phyloP scores from a whole-genome alignment of 1,140 invertebrate genomes.

The Agrypnia vestita region DNA sequence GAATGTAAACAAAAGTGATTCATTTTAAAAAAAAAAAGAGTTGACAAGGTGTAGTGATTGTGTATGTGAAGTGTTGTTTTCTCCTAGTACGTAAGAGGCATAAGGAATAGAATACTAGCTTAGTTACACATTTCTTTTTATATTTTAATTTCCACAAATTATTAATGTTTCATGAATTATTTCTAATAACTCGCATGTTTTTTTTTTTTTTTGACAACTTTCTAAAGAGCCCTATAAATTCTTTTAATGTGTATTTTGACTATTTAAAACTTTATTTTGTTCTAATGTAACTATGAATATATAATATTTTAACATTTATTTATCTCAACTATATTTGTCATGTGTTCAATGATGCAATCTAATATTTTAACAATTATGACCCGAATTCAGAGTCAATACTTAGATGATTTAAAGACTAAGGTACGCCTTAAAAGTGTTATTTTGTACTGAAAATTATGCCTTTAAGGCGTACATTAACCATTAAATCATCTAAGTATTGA shows the following conservation, averaged over 20 bases:
- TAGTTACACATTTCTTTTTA: slow-evolving; percentile 47
- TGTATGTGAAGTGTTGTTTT: slow-evolving; percentile 61
- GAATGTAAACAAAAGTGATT: slow-evolving; percentile 49
- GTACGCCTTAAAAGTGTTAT: too few relatives aligned
- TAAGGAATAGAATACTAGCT: slow-evolving; percentile 54
- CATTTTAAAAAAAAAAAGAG: slow-evolving; percentile 47
- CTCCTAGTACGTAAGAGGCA: slow-evolving; percentile 55
- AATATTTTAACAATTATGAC: slow-evolving; percentile 7
- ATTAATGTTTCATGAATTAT: not conserved
- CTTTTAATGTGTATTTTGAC: slow-evolving; percentile 15
- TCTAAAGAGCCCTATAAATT: not conserved
- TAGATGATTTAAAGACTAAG: too few relatives aligned
- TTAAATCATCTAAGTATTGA: too few relatives aligned
- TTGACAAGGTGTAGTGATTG: slow-evolving; percentile 59
- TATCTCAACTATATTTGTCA: not conserved
- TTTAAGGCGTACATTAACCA: too few relatives aligned
- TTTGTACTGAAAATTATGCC: too few relatives aligned
- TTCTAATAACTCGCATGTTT: not conserved
- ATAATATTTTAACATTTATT: slow-evolving; percentile 10
- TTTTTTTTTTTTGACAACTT: slow-evolving; percentile 2
- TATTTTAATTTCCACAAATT: not conserved
- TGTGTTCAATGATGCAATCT: not conserved
- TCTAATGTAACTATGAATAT: slow-evolving; percentile 25
- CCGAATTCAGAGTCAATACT: too few relatives aligned
- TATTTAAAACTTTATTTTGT: slow-evolving; percentile 3